Conservation (phyloP, 1,140 invertebrate genomes). For the Elymnias hypermnestra region DNA sequence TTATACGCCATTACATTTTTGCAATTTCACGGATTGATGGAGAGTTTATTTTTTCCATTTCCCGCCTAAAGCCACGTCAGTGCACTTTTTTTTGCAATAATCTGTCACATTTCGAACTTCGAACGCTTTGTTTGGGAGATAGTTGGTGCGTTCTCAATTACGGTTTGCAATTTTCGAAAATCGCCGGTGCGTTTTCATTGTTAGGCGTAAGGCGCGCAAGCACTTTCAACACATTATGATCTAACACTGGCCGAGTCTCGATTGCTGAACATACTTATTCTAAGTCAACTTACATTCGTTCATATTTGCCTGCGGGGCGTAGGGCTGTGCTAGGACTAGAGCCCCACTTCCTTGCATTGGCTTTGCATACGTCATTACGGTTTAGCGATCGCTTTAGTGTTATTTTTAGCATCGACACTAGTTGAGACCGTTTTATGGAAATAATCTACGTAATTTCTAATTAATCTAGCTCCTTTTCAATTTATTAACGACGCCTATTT, state of each 20-base stretch:
- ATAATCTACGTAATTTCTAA: neutral
- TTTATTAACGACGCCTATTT: too few species aligned
- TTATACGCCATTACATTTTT: slow-evolving; percentile 51
- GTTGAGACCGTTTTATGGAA: slow-evolving; percentile 6
- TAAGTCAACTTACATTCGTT: slow-evolving; percentile 76
- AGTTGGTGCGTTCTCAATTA: slow-evolving; percentile 32
- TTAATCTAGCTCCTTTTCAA: too few species aligned
- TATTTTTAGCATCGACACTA: slow-evolving; percentile 16
- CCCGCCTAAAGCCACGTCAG: slow-evolving; percentile 18
- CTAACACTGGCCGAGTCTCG: slow-evolving; percentile 73
- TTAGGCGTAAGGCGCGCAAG: slow-evolving; percentile 59
- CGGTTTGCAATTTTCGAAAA: slow-evolving; percentile 51
- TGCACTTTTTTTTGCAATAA: slow-evolving; percentile 31
- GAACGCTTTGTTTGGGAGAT: slow-evolving; percentile 31
- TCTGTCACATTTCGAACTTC: slow-evolving; percentile 42
- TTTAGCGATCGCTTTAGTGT: slow-evolving; percentile 6
- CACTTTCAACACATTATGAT: slow-evolving; percentile 75
- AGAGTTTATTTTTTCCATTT: slow-evolving; percentile 24
- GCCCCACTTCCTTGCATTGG: slow-evolving; percentile 17
- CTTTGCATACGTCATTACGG: slow-evolving; percentile 18
- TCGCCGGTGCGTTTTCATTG: slow-evolving; percentile 61
- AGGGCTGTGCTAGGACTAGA: slow-evolving; percentile 63
- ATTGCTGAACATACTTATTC: slow-evolving; percentile 75
- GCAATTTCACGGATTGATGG: slow-evolving; percentile 41
- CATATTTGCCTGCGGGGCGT: slow-evolving; percentile 74